A percentile compares a stretch with the other conserved stretches of the same genome.
Evolutionary conservation across 2,888 invertebrate genomes (phyloP).

Genomic region (Amphipyra tragopoginis): DNA sequence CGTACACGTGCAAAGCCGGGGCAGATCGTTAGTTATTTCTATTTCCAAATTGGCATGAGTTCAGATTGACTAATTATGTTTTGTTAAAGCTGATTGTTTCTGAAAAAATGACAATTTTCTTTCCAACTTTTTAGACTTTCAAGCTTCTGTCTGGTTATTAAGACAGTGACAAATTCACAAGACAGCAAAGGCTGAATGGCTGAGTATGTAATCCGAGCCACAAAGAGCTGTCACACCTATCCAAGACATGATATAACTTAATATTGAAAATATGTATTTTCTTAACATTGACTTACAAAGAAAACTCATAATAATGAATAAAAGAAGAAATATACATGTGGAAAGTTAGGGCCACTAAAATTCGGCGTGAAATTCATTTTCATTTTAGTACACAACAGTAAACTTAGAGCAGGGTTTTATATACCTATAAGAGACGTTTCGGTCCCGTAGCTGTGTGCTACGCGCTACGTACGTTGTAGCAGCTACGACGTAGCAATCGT

Average conservation of each 20-base stretch:
- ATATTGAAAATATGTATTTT: not conserved
- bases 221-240: not conserved
- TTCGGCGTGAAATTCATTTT: conserved; percentile 13
- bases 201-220: too few relatives aligned
- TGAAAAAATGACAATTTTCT: too few relatives aligned
- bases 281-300: conserved; percentile 1
- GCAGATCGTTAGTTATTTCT: too few relatives aligned
- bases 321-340: not conserved
- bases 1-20: too few relatives aligned
- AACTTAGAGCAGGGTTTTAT: conserved; percentile 28
- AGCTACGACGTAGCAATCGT: conserved; percentile 45
- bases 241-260: not conserved
- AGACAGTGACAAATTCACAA: too few relatives aligned
- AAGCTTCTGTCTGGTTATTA: too few relatives aligned
- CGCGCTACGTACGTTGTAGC: conserved; percentile 40
- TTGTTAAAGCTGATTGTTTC: too few relatives aligned
- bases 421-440: conserved; percentile 2
- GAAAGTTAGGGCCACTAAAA: conserved; percentile 8
- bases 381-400: conserved; percentile 21
- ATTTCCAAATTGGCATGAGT: too few relatives aligned
- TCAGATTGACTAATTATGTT: too few relatives aligned
- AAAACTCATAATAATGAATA: not conserved
- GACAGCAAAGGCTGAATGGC: too few relatives aligned
- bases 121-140: too few relatives aligned
- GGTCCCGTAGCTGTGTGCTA: conserved; percentile 29